These are phyloP conservation scores for Meriones psammophilus DNA, from an alignment of 2,797 vertebrate species.

Conservation along the genomic window DNA sequence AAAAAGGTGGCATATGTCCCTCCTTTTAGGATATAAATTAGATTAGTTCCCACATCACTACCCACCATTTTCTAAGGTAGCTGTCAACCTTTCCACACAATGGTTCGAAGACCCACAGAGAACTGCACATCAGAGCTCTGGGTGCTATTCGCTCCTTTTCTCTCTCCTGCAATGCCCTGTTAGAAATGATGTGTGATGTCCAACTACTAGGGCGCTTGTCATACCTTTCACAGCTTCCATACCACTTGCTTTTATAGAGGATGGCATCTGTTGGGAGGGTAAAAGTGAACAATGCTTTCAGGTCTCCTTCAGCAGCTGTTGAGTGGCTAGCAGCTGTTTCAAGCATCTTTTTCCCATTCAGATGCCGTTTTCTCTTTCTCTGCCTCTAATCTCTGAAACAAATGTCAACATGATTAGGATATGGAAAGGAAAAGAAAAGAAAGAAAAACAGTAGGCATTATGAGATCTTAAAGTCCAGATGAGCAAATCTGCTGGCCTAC, in stretches of 20 bases:
- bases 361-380: conserved; percentile 8
- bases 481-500: not conserved
- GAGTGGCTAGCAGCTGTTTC: not conserved
- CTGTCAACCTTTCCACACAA: not conserved
- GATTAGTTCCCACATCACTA: conserved; percentile 56
- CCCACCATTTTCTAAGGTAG: conserved; percentile 16
- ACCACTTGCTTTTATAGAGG: conserved; percentile 51
- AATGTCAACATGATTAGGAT: conserved; percentile 58
- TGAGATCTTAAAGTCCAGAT: conserved; percentile 18
- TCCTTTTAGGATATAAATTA: conserved; percentile 69
- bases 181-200: not conserved
- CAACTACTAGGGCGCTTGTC: not conserved
- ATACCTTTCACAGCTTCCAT: accelerated
- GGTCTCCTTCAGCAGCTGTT: not conserved
- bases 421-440: not conserved
- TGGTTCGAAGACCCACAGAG: not conserved
- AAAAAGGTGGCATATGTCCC: conserved; percentile 27
- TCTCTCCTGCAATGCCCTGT: not conserved
- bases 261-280: not conserved
- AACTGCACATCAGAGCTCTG: not conserved
- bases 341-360: not conserved
- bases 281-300: not conserved
- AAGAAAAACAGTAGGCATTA: not conserved
- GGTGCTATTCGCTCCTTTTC: not conserved
- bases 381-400: conserved; percentile 39